Percentiles rank a stretch among this genome's conserved stretches.
Conservation (phyloP, 2,797 vertebrate species). For the Chanos chanos region DNA sequence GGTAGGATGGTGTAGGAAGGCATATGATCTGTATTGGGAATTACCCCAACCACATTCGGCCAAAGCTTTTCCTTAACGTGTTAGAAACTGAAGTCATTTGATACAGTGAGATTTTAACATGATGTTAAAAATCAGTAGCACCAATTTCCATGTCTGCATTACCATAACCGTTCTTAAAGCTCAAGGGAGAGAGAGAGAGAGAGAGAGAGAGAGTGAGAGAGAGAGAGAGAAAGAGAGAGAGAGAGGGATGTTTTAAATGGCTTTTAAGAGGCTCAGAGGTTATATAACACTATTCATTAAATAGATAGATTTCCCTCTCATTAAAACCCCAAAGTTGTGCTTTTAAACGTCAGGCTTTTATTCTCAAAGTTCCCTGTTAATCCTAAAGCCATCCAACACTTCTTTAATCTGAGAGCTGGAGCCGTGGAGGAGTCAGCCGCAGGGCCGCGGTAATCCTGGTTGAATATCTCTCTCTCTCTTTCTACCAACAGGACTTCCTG, state of each 20-base stretch:
- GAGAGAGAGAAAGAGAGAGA: not conserved
- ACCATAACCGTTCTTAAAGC: not conserved
- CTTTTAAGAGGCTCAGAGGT: conserved; percentile 35
- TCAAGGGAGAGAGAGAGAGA: not conserved
- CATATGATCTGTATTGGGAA: no score
- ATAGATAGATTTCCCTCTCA: conserved; percentile 37
- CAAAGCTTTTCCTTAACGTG: no score
- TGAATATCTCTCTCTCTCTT: conserved; percentile 36
- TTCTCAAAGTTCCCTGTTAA: conserved; percentile 39
- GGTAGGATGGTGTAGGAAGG: no score
- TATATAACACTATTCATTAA: conserved; percentile 41
- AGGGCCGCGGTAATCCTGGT: conserved; percentile 40
- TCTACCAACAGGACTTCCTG: conserved; percentile 31
- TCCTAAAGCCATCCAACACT: conserved; percentile 40
- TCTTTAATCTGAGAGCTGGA: conserved; percentile 41
- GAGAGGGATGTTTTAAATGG: conserved; percentile 16
- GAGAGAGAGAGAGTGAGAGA: not conserved
- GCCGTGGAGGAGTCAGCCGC: conserved; percentile 31
- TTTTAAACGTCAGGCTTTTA: conserved; percentile 41
- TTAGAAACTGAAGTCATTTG: no score
- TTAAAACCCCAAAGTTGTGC: conserved; percentile 41
- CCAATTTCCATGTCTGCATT: conserved; percentile 3
- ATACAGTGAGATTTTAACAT: no score
- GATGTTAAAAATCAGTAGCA: no score
- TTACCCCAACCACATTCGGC: no score